Base-by-base conservation (phyloP, 2,888 invertebrate genomes). In the Thalpophila matura region DNA sequence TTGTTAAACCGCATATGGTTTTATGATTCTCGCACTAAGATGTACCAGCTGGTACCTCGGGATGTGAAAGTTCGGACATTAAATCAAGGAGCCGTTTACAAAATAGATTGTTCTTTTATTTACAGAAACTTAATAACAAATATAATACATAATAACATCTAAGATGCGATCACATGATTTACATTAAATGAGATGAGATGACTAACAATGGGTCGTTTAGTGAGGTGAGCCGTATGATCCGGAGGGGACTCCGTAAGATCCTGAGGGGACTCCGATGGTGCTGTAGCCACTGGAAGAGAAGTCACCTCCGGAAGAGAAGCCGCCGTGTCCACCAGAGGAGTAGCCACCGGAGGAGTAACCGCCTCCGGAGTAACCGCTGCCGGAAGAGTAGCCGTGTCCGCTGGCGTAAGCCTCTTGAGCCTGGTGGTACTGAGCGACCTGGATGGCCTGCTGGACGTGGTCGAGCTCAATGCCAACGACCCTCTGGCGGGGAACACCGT, bases 381-480 rank as follows among this genome's bases (percentile, higher is more conserved):
- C 95, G 47, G 84, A 72, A 68, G 75, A 89, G 85, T 72, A 91
- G 77, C 80, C 81, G 77, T 86, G 87, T 10, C 90, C 90, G 40
- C 83, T 68, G 14, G 89, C 82, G 84, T 93, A 87, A 64, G 95
- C 96, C 73, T 96, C 96, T 63, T 96, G 95, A 71, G 96, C 96
- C 89, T 97, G 97, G 86, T 97, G 96, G 95, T 97, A 98, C 87
- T 98, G 98, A 26, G 98, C 98, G 31, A 98, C 98, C 89, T 98
- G 98, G 90, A 98, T 97, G 72, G 97, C 98, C 85, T 98, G 98
- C 86, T 97, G 97, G 83, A 98, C 96, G 70, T 97, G 97, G 85
- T 97, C 98, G 64, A 98, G 96, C 90, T 98, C 97, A 83, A 98
- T 97, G 63, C 98, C 98, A 62, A 98, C 97, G 68, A 98, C 97